These are phyloP conservation scores for Astyanax mexicanus DNA, from an alignment of 2,797 vertebrate species.

Conservation along the genomic window DNA sequence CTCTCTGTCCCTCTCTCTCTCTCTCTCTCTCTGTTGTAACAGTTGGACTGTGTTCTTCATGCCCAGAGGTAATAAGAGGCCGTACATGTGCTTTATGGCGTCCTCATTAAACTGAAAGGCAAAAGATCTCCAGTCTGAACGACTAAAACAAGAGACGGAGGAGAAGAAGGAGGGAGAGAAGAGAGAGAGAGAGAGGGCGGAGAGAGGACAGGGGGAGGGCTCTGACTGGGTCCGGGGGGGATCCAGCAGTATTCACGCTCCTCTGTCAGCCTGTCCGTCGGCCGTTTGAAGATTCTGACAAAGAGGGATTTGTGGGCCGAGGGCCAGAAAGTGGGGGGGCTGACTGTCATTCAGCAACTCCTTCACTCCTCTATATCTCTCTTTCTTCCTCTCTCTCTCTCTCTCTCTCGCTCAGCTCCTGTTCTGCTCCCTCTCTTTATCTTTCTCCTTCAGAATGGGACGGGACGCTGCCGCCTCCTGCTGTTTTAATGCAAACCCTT, in stretches of 20 bases:
- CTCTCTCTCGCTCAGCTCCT: no score
- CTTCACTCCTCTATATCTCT: conserved; percentile 29
- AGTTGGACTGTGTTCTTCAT: conserved; percentile 1
- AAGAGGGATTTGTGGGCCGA: conserved; percentile 57
- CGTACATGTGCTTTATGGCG: background rate
- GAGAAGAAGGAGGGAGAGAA: background rate
- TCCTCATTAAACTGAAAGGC: background rate
- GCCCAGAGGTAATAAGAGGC: conserved; percentile 41
- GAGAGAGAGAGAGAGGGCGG: background rate
- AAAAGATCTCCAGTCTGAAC: conserved; percentile 15
- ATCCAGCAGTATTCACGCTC: conserved; percentile 73
- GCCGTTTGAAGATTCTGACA: conserved; percentile 4
- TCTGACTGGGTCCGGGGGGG: background rate
- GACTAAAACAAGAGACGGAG: background rate
- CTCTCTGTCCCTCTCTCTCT: no score
- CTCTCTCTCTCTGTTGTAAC: no score
- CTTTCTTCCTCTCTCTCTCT: conserved; percentile 31
- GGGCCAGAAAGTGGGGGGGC: conserved; percentile 77
- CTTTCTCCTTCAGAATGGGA: conserved; percentile 27
- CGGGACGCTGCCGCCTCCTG: background rate
- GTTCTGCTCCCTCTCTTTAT: no score
- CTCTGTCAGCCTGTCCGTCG: background rate
- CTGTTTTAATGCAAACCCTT: background rate
- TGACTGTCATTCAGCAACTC: conserved; percentile 44
- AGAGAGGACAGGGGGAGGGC: conserved; percentile 16